Percentiles rank a stretch among this genome's conserved stretches.
These are phyloP conservation scores for Oophaga pumilio DNA, from an alignment of 2,113 vertebrate species.

Conservation along the genomic window DNA sequence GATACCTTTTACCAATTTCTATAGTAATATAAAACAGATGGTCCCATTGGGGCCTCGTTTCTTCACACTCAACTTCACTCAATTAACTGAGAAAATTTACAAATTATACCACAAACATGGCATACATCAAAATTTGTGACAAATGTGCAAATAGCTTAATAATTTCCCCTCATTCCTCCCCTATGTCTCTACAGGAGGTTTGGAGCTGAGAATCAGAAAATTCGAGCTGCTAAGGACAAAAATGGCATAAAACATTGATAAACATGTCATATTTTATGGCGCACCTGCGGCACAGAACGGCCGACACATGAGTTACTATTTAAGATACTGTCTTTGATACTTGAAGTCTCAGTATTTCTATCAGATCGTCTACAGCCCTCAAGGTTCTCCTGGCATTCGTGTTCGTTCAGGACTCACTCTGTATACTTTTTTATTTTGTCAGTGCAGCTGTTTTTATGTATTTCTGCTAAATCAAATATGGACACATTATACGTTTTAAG, in stretches of 20 bases:
- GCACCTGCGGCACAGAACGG: no score
- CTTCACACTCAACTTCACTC: no score
- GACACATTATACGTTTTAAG: conserved; percentile 58
- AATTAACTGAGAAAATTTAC: no score
- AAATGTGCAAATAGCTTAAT: no score
- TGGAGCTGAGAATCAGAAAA: no score
- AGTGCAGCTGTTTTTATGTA: conserved; percentile 52
- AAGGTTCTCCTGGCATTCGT: conserved; percentile 58
- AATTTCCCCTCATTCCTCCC: no score
- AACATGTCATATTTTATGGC: neutral
- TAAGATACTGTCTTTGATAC: neutral
- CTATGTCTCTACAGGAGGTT: no score
- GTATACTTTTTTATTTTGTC: conserved; percentile 60
- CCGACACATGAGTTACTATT: neutral
- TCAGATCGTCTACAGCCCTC: neutral
- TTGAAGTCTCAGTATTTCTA: neutral
- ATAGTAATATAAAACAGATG: no score
- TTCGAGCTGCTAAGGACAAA: neutral
- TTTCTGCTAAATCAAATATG: conserved; percentile 52
- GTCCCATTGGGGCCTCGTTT: no score
- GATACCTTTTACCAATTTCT: no score
- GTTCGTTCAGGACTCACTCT: conserved; percentile 61
- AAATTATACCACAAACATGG: no score
- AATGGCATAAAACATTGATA: neutral
- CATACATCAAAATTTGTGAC: no score